phyloP scores from a whole-genome alignment of 2,888 invertebrate species.

The Trichogramma evanescens region DNA sequence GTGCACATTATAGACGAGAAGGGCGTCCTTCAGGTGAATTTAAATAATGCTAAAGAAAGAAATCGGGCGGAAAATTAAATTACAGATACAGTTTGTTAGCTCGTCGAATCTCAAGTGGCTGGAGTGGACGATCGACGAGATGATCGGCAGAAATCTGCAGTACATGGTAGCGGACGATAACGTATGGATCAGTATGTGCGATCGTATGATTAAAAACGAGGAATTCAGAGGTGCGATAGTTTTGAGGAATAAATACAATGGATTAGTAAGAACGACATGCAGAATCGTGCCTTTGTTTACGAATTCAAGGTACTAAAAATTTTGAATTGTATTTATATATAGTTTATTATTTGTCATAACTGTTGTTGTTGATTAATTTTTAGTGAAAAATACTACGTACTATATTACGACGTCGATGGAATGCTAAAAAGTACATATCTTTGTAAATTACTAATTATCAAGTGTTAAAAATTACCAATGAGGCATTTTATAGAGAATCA shows the following conservation, averaged over 20 bases:
- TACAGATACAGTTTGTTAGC: conserved; percentile 68
- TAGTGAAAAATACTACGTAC: too few relatives aligned
- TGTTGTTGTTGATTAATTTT: too few relatives aligned
- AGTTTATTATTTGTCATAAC: too few relatives aligned
- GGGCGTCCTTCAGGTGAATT: conserved; percentile 67
- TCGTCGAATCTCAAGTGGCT: conserved; percentile 76
- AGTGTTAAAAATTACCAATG: too few relatives aligned
- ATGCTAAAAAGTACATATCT: too few relatives aligned
- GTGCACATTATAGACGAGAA: conserved; percentile 82
- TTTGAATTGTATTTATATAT: background rate
- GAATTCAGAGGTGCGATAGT: conserved; percentile 73
- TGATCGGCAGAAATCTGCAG: conserved; percentile 55
- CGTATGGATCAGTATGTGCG: conserved; percentile 57
- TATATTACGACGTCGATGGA: too few relatives aligned
- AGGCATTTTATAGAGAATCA: too few relatives aligned
- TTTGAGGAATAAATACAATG: conserved; percentile 69
- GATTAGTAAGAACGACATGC: conserved; percentile 71
- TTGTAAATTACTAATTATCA: too few relatives aligned
- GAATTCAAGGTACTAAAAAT: conserved; percentile 46
- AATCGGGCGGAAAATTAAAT: background rate
- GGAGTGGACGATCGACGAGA: conserved; percentile 62
- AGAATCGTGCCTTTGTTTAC: conserved; percentile 67
- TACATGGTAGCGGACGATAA: conserved; percentile 52
- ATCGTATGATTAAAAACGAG: conserved; percentile 49
- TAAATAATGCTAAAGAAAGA: too few relatives aligned